phyloP scores from a whole-genome alignment of 2,797 vertebrate genomes.

The Echiichthys vipera region DNA sequence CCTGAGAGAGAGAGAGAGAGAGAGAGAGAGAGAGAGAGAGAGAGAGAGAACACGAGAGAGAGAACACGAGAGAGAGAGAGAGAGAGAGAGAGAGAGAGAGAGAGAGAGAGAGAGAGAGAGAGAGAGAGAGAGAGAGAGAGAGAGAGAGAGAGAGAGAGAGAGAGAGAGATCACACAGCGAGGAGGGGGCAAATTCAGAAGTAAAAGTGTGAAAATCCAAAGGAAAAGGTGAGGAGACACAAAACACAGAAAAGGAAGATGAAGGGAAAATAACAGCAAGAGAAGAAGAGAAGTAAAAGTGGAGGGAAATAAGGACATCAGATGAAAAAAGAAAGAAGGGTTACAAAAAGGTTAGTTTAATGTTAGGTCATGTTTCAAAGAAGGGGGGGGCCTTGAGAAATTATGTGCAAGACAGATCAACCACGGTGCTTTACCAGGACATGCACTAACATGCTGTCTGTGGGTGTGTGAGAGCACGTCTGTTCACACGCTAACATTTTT shows the following conservation, averaged over 20 bases:
- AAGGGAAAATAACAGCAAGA: constrained; percentile 28
- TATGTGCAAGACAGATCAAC: constrained; percentile 55
- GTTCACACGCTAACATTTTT: constrained; percentile 49
- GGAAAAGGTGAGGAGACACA: constrained; percentile 64
- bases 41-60: constrained; percentile 31
- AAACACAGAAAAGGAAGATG: background rate
- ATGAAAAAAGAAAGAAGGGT: constrained; percentile 38
- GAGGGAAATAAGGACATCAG: constrained; percentile 2
- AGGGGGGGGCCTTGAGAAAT: constrained; percentile 68
- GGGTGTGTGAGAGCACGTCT: constrained; percentile 56
- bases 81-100: constrained; percentile 72
- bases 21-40: constrained; percentile 74
- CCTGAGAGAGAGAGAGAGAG: constrained; percentile 75
- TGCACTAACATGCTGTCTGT: constrained; percentile 71
- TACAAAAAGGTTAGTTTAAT: constrained; percentile 55
- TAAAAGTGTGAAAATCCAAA: too few species aligned
- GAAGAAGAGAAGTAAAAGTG: background rate
- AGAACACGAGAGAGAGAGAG: constrained; percentile 74
- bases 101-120: too few species aligned
- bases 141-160: too few species aligned
- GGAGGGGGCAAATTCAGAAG: too few species aligned
- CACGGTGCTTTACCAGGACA: constrained; percentile 29
- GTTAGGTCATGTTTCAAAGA: constrained; percentile 44
- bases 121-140: too few species aligned
- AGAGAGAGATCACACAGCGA: too few species aligned